Evolutionary conservation across 2,113 vertebrate species (phyloP).

Genomic region (Spilogale gracilis): DNA sequence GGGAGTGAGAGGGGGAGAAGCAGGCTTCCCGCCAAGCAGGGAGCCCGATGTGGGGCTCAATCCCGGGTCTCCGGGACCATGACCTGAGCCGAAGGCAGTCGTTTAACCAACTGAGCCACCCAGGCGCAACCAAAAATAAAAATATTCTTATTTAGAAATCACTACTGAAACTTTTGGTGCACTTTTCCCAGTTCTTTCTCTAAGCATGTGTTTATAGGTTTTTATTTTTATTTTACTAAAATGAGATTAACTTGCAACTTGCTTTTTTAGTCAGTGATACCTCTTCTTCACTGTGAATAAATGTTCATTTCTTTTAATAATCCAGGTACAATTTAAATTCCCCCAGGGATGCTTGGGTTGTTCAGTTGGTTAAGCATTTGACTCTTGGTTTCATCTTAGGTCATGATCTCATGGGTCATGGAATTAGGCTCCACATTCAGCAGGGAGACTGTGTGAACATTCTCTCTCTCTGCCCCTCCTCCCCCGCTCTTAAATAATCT

Average conservation of each 20-base stretch:
- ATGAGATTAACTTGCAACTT: background rate
- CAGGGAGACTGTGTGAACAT: background rate
- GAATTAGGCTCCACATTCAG: background rate
- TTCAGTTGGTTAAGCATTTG: background rate
- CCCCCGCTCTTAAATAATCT: background rate
- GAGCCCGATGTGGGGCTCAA: no score
- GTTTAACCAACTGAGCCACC: no score
- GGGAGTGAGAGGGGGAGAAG: no score
- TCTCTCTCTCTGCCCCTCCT: background rate
- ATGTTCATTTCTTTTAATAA: background rate
- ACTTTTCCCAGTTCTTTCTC: background rate
- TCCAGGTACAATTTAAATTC: background rate
- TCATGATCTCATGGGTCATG: background rate
- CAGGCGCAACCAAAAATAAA: background rate
- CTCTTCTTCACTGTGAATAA: background rate
- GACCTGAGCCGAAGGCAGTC: no score
- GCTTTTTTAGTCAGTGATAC: background rate
- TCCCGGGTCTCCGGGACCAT: no score
- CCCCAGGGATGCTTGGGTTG: background rate
- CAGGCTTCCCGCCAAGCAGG: no score
- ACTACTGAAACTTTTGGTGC: background rate
- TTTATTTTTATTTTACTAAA: slow-evolving; percentile 46
- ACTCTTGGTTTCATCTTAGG: background rate
- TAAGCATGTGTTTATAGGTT: background rate
- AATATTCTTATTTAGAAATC: background rate